Evolutionary conservation across 2,888 invertebrate species (phyloP).

Genomic region (Cosmia trapezina): DNA sequence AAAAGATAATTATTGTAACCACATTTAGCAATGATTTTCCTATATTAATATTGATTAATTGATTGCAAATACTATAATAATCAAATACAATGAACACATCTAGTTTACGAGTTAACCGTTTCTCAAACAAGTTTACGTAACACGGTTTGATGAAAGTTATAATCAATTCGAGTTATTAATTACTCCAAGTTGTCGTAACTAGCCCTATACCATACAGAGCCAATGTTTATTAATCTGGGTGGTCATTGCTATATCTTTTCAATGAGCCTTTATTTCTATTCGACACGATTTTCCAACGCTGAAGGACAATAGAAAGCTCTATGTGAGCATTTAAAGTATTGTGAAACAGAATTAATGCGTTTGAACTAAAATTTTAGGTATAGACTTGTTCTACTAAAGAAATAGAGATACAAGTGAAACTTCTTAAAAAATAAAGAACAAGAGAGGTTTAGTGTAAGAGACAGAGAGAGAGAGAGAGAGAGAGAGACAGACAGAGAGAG

Average conservation of each 20-base stretch:
- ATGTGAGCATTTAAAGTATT: slow-evolving; percentile 3
- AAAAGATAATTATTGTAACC: not conserved
- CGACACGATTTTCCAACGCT: slow-evolving; percentile 22
- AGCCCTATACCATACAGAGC: slow-evolving; percentile 14
- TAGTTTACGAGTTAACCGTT: slow-evolving; percentile 13
- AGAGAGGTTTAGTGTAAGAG: too few relatives aligned
- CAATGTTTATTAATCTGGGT: slow-evolving; percentile 12
- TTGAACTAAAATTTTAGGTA: not conserved
- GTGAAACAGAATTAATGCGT: not conserved
- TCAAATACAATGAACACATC: slow-evolving; percentile 27
- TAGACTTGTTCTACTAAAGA: too few relatives aligned
- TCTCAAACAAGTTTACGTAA: slow-evolving; percentile 38
- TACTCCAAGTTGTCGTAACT: slow-evolving; percentile 38
- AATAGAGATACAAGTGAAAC: too few relatives aligned
- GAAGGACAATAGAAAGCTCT: slow-evolving; percentile 41
- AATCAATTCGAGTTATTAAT: slow-evolving; percentile 44
- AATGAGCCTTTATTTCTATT: slow-evolving; percentile 17
- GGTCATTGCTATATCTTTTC: slow-evolving; percentile 12
- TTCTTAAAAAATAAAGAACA: too few relatives aligned
- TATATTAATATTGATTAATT: not conserved
- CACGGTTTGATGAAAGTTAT: slow-evolving; percentile 34
- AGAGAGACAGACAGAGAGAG: too few relatives aligned
- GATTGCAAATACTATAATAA: slow-evolving; percentile 25
- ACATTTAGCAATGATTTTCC: not conserved
- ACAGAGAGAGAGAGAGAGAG: too few relatives aligned